A percentile compares a stretch with the other conserved stretches of the same genome.
Evolutionary conservation across 2,888 invertebrate genomes (phyloP).

Genomic region (Adelphocoris suturalis): DNA sequence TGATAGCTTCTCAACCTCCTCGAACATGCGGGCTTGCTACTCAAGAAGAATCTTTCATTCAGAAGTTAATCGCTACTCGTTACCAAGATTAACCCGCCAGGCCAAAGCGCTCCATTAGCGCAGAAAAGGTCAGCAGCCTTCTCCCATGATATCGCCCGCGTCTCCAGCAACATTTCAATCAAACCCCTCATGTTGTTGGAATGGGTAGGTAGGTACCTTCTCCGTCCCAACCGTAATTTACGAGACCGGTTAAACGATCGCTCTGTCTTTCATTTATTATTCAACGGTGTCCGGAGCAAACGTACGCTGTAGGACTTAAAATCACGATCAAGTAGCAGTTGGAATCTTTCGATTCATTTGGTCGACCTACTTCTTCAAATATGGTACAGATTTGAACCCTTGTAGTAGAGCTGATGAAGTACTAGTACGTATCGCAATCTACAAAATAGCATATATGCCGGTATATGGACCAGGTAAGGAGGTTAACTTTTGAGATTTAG

Average conservation of each 20-base stretch:
- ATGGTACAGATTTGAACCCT: background rate
- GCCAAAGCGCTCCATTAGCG: background rate
- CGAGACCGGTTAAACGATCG: slow-evolving; percentile 16
- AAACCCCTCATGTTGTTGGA: background rate
- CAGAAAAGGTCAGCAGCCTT: slow-evolving; percentile 12
- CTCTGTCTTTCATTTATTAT: background rate
- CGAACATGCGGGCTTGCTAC: background rate
- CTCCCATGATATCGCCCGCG: background rate
- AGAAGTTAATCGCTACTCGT: background rate
- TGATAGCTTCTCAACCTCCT: too few relatives aligned
- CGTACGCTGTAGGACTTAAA: background rate
- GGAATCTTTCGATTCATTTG: background rate
- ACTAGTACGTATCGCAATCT: too few relatives aligned
- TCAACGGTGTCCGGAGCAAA: background rate
- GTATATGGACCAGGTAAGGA: too few relatives aligned
- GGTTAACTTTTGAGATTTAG: too few relatives aligned
- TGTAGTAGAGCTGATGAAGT: too few relatives aligned
- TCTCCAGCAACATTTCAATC: slow-evolving; percentile 1
- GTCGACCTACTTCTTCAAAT: background rate
- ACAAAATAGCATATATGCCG: too few relatives aligned
- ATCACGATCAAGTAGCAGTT: background rate
- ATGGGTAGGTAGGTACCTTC: background rate
- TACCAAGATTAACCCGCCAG: background rate
- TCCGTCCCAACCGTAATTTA: background rate
- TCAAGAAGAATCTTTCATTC: background rate